Conservation (phyloP, 2,888 invertebrate genomes). For the Timema cristinae region DNA sequence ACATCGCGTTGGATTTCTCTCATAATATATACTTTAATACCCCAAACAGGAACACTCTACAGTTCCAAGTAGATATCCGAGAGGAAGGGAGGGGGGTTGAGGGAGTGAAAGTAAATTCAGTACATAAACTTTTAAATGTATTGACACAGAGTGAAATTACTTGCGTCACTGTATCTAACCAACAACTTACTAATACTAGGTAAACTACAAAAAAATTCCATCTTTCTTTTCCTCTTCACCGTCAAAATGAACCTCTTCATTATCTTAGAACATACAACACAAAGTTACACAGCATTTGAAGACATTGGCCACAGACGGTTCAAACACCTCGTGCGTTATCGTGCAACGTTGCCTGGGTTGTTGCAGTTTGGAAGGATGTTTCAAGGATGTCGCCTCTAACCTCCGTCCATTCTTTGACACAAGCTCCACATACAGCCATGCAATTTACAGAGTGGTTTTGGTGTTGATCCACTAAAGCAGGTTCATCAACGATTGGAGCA, state of each 20-base stretch:
- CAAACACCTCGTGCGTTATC: too few species aligned
- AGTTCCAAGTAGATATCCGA: too few species aligned
- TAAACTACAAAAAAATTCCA: not conserved
- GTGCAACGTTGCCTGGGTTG: not conserved
- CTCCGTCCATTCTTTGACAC: not conserved
- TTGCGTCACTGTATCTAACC: too few species aligned
- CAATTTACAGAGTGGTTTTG: not conserved
- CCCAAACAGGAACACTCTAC: too few species aligned
- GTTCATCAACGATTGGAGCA: slow-evolving; percentile 8
- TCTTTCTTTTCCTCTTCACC: not conserved
- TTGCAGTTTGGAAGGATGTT: slow-evolving; percentile 2
- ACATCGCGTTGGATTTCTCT: too few species aligned
- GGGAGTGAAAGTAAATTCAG: too few species aligned
- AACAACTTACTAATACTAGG: too few species aligned
- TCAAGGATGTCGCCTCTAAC: not conserved
- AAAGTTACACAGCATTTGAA: slow-evolving; percentile 11
- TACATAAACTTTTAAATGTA: too few species aligned
- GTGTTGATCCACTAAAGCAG: not conserved
- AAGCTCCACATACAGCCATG: slow-evolving; percentile 6
- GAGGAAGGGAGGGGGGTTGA: too few species aligned
- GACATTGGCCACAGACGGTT: not conserved
- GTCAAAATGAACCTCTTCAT: not conserved
- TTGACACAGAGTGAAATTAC: too few species aligned
- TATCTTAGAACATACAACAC: not conserved
- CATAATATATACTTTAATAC: too few species aligned